phyloP scores from a whole-genome alignment of 2,797 vertebrate species.

The Esox masquinongy region DNA sequence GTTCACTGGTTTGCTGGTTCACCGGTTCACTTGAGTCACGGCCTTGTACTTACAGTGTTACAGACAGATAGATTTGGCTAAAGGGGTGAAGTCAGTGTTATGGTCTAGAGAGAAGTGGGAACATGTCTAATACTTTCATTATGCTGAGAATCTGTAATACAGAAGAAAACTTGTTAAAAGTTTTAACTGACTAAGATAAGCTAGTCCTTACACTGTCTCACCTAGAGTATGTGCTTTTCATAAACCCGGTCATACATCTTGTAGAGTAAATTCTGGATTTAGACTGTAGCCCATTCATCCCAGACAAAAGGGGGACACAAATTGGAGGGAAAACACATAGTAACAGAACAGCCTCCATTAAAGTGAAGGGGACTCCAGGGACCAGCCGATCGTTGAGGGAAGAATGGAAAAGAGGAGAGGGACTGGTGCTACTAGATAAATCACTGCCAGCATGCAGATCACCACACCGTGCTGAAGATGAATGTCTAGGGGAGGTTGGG shows the following conservation, averaged over 20 bases:
- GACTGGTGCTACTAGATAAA: slow-evolving; percentile 85
- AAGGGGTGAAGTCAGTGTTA: slow-evolving; percentile 55
- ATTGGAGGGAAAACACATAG: slow-evolving; percentile 82
- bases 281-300: slow-evolving; percentile 71
- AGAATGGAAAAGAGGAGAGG: slow-evolving; percentile 76
- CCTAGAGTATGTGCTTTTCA: slow-evolving; percentile 60
- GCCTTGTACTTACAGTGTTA: background rate
- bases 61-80: slow-evolving; percentile 39
- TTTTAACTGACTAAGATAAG: slow-evolving; percentile 59
- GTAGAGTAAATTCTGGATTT: slow-evolving; percentile 73
- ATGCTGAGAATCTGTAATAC: slow-evolving; percentile 29
- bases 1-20: slow-evolving; percentile 10
- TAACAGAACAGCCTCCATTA: slow-evolving; percentile 84
- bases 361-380: slow-evolving; percentile 88
- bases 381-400: slow-evolving; percentile 83
- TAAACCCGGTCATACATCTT: slow-evolving; percentile 71
- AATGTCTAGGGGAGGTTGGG: slow-evolving; percentile 87
- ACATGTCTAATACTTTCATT: slow-evolving; percentile 23
- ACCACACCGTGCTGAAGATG: slow-evolving; percentile 79
- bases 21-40: slow-evolving; percentile 18
- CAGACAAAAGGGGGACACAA: slow-evolving; percentile 79
- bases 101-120: slow-evolving; percentile 41
- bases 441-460: slow-evolving; percentile 93
- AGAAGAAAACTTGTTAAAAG: slow-evolving; percentile 56
- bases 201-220: slow-evolving; percentile 54